Percentiles rank a stretch among this genome's conserved stretches.
phyloP scores from a whole-genome alignment of 37 sponge, comb jelly and placozoan genomes.

The Halisarca cf. caerulea region DNA sequence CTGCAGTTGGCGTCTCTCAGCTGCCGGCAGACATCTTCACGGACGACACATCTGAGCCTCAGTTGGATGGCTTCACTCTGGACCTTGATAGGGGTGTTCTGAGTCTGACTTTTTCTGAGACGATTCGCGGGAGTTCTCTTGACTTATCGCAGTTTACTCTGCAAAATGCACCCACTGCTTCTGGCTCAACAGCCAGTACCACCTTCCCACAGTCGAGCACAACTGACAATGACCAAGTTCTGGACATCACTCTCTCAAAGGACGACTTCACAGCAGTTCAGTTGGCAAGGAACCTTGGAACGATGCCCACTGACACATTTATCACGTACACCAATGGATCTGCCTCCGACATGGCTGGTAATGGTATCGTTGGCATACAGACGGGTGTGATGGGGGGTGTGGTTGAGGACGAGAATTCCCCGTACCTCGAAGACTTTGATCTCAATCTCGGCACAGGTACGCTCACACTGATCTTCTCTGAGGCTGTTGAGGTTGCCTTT shows the following conservation, averaged over 20 bases:
- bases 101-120: conserved; percentile 32
- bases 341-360: conserved; percentile 68
- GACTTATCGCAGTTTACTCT: conserved; percentile 30
- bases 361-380: conserved; percentile 35
- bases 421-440: conserved; percentile 63
- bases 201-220: background rate
- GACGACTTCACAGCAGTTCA: conserved; percentile 70
- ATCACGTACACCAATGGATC: conserved; percentile 52
- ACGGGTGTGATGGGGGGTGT: conserved; percentile 55
- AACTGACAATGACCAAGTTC: background rate
- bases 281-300: conserved; percentile 36
- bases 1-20: background rate
- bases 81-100: conserved; percentile 32
- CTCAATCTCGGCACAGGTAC: conserved; percentile 75
- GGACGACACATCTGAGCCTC: conserved; percentile 25
- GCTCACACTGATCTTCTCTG: conserved; percentile 75
- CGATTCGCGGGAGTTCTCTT: conserved; percentile 3
- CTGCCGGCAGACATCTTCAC: background rate
- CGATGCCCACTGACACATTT: conserved; percentile 34
- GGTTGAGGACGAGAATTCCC: conserved; percentile 61
- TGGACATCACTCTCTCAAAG: conserved; percentile 33
- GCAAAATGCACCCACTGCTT: background rate
- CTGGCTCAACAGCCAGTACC: conserved; percentile 4
- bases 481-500: conserved; percentile 63
- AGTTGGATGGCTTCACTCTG: conserved; percentile 16